Conservation (phyloP, 2,113 vertebrate genomes). For the Apteryx mantelli region DNA sequence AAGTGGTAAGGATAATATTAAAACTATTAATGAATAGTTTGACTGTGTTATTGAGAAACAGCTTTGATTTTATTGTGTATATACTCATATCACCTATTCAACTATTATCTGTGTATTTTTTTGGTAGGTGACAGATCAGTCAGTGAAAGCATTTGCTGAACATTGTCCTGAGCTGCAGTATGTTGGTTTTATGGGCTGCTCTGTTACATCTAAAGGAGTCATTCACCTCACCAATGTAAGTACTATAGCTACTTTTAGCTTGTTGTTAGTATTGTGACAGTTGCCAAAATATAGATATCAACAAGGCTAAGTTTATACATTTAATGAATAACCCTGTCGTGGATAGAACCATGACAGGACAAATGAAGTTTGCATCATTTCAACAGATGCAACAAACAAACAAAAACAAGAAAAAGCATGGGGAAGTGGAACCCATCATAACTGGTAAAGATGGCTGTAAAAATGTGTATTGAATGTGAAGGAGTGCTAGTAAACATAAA, state of each 20-base stretch:
- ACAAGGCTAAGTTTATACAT: neutral
- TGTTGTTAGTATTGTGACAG: neutral
- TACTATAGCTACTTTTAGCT: neutral
- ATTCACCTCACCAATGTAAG: slow-evolving; percentile 98
- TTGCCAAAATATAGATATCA: neutral
- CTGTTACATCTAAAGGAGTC: slow-evolving; percentile 96
- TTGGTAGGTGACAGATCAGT: slow-evolving; percentile 91
- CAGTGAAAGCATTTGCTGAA: slow-evolving; percentile 93
- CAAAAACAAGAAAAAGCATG: too few species aligned
- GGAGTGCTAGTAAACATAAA: neutral
- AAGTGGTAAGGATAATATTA: neutral
- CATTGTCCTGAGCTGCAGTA: slow-evolving; percentile 95
- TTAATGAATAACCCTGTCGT: neutral
- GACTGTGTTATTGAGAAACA: neutral
- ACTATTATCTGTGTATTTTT: neutral
- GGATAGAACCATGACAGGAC: neutral
- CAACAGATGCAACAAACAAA: neutral
- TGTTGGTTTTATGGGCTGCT: slow-evolving; percentile 99
- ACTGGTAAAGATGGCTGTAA: neutral
- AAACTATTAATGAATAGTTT: neutral
- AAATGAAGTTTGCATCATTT: neutral
- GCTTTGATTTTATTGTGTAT: neutral
- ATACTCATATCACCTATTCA: neutral
- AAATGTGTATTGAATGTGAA: neutral
- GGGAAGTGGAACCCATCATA: neutral